Evolutionary conservation across 2,888 invertebrate species (phyloP).

Genomic region (Heliconius charithonia): DNA sequence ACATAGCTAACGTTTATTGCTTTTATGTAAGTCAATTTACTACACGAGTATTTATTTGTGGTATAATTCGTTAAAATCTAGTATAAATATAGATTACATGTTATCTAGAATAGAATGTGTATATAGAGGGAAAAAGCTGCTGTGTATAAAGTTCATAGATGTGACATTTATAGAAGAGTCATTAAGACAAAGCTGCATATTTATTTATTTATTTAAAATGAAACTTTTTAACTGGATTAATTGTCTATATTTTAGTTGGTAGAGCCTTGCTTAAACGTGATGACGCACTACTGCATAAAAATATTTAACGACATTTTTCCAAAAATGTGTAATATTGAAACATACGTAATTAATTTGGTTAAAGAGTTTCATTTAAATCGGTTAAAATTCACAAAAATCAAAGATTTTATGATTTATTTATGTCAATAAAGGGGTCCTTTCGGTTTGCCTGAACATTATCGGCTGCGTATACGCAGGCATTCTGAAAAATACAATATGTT

Average conservation of each 20-base stretch:
- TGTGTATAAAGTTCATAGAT: conserved; percentile 6
- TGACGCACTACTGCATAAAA: background rate
- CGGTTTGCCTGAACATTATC: conserved; percentile 41
- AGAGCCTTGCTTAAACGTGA: no score
- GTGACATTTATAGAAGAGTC: conserved; percentile 6
- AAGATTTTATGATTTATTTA: conserved; percentile 39
- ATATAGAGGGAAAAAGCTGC: background rate
- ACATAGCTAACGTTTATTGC: background rate
- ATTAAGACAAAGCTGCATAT: conserved; percentile 27
- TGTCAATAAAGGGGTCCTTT: conserved; percentile 55
- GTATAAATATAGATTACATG: background rate
- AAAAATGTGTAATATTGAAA: no score
- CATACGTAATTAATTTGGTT: background rate
- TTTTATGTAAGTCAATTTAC: background rate
- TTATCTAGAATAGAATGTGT: conserved; percentile 11
- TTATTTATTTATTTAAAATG: conserved; percentile 38
- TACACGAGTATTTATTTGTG: background rate
- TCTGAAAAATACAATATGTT: conserved; percentile 40
- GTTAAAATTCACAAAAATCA: background rate
- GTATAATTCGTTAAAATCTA: background rate
- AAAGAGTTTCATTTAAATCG: background rate
- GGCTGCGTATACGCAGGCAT: conserved; percentile 41
- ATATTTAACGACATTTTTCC: no score
- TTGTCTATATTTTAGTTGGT: background rate
- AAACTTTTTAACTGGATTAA: background rate